These are phyloP conservation scores for Prionailurus bengalensis DNA, from an alignment of 2,113 vertebrate genomes.

Conservation along the genomic window DNA sequence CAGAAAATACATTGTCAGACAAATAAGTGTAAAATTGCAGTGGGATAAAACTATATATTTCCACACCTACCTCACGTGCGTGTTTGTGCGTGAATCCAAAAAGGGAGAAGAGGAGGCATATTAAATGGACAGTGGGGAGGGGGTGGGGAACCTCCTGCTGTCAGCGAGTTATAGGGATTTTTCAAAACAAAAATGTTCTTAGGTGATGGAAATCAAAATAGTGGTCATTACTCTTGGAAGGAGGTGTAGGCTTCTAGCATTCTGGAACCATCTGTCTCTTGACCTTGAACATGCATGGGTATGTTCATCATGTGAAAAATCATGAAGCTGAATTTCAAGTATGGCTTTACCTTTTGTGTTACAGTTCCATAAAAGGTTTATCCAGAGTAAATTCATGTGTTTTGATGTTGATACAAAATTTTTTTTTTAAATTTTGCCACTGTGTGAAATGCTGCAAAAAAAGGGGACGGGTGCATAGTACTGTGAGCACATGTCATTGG, in stretches of 20 bases:
- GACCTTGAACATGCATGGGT: neutral
- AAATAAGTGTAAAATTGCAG: neutral
- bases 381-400: neutral
- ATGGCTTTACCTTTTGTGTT: neutral
- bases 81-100: accelerated
- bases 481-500: no score
- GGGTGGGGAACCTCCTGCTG: neutral
- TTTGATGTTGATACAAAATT: neutral
- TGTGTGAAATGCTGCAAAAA: neutral
- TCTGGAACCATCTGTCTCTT: neutral
- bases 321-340: neutral
- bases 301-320: neutral
- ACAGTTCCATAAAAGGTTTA: neutral
- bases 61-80: neutral
- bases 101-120: neutral
- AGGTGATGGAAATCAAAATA: neutral
- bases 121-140: neutral
- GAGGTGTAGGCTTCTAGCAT: neutral
- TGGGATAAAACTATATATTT: neutral
- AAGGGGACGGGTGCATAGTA: neutral
- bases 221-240: neutral
- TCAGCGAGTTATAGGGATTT: neutral
- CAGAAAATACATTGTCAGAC: neutral
- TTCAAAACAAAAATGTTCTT: constrained; percentile 8
- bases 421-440: neutral